These are phyloP conservation scores for Dryobates pubescens DNA, from an alignment of 2,797 vertebrate genomes.

Conservation along the genomic window DNA sequence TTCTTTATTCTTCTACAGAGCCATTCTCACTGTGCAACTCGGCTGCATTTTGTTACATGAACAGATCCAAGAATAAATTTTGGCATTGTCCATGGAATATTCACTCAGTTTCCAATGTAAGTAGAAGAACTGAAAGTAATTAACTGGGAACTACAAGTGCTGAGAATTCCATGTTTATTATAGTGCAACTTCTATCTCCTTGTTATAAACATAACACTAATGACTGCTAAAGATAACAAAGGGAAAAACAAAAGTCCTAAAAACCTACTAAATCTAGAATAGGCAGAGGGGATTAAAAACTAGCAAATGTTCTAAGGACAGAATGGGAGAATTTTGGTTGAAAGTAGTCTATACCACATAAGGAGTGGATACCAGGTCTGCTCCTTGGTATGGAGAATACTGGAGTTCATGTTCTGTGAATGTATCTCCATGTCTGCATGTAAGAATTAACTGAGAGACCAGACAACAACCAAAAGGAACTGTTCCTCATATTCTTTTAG, in stretches of 20 bases:
- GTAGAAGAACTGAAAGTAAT: neutral
- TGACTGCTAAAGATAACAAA: neutral
- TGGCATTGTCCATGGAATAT: neutral
- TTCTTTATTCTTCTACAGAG: constrained; percentile 6
- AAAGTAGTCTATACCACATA: neutral
- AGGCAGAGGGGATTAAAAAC: neutral
- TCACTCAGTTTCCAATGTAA: constrained; percentile 24
- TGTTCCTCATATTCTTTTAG: neutral
- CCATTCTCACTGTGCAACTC: neutral
- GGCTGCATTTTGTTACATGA: neutral
- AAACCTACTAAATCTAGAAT: neutral
- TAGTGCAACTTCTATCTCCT: neutral
- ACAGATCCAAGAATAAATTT: neutral
- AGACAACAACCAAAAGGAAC: neutral
- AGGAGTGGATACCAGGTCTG: neutral
- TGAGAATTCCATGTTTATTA: neutral
- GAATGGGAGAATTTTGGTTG: neutral
- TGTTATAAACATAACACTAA: neutral
- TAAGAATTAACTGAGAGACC: neutral
- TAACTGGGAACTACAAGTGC: neutral
- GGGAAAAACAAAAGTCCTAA: neutral
- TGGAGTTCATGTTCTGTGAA: neutral
- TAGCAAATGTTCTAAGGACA: neutral
- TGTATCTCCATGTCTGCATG: neutral
- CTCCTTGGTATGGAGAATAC: neutral